Base-by-base conservation (phyloP, 2,888 invertebrate genomes). In the Ormia ochracea region DNA sequence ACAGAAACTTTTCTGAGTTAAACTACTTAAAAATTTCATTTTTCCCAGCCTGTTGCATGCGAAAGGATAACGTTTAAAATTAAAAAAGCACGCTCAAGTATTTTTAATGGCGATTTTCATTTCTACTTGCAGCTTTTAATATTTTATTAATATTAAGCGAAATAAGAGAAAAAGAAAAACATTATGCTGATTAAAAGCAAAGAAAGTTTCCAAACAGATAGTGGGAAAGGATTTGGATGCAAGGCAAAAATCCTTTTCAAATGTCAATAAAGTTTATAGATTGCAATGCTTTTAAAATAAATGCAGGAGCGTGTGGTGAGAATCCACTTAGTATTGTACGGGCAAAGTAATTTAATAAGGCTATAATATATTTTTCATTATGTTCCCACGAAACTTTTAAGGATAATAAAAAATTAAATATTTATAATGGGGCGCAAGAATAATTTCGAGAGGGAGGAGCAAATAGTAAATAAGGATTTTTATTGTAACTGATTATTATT, bases 251-350 rank as follows among this genome's bases (percentile, higher is more conserved):
- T 9, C 43, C 19, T 48, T 56, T 56, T 63, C 1, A 45, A 73
- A 65, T 65, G 56, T 65, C 65, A 14, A 56, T 65, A 7, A 65
- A 70, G 56, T 43, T 56, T 4, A n/a, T 33, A 45, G 58, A 48
- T 63, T 36, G 63, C 19, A 65, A 65, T 10, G 14, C 33, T 33
- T 38, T 50, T 28, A 54, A 58, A 33, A 19, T 23, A 26, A 31
- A 9, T 28, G 4, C 4, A 5, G 43, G 31, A 31, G 17, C n/a
- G 33, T 45, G 6, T 17, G n/a, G 23, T 21, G 5, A 21, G 36
- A 28, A 31, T 19, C 4, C 4, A 17, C 23, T 23, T 26, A 65
- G 7, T 38, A 5, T 10, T 38, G 17, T 50, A 4, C 23, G 28
- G 21, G n/a, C n/a, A n/a, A 1, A 48, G 23, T 23, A 48, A n/a